Conservation (phyloP, 2,113 vertebrate genomes). For the Grallaria varia region DNA sequence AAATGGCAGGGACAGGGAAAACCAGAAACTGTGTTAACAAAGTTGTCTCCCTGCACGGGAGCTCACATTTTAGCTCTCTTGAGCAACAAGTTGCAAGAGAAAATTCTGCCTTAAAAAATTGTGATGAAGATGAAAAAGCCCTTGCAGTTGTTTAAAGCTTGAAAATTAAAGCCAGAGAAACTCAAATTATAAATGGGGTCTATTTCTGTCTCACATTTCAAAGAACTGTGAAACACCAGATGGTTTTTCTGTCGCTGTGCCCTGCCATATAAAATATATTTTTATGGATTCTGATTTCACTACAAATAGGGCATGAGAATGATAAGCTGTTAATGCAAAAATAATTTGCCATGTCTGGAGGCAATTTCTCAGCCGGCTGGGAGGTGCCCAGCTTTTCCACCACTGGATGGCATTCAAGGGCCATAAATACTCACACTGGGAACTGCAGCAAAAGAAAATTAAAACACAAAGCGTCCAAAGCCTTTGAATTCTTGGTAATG, state of each 20-base stretch:
- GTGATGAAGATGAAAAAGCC: not conserved
- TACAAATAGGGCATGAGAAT: not conserved
- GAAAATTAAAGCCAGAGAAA: conserved; percentile 26
- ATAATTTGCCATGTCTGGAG: not conserved
- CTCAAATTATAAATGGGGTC: not conserved
- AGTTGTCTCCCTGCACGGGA: not conserved
- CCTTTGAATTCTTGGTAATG: not conserved
- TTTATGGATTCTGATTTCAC: not conserved
- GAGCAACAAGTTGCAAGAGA: not conserved
- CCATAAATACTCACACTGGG: not conserved
- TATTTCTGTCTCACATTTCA: not conserved
- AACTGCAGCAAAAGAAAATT: not conserved
- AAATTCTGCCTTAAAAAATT: not conserved
- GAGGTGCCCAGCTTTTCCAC: not conserved
- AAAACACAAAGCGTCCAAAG: not conserved
- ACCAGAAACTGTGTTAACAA: not conserved
- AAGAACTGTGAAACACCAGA: conserved; percentile 13
- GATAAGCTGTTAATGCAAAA: not conserved
- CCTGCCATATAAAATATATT: not conserved
- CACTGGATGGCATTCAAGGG: conserved; percentile 66
- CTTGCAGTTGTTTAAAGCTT: not conserved
- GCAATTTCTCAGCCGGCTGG: not conserved
- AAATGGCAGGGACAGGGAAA: not conserved
- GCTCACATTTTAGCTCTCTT: not conserved
- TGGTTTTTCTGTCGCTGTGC: not conserved